phyloP scores from a whole-genome alignment of 1,140 invertebrate species.

The Orchestia grillus region DNA sequence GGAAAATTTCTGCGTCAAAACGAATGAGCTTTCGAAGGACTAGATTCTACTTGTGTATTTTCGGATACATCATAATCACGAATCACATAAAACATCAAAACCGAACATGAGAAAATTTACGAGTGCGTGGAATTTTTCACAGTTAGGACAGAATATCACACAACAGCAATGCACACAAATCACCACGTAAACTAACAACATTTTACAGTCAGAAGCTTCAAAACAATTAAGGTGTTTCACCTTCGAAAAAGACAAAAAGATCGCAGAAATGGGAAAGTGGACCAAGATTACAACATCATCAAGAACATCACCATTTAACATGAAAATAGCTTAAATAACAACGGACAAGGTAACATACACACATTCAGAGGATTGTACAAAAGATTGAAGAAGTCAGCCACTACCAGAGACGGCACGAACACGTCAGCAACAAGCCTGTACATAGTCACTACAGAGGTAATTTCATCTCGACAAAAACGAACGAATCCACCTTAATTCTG shows the following conservation, averaged over 20 bases:
- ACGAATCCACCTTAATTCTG: not conserved
- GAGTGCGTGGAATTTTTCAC: not conserved
- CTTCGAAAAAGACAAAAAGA: not conserved
- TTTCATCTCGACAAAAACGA: not conserved
- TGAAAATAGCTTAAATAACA: not conserved
- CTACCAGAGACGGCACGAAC: not conserved
- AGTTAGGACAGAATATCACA: not conserved
- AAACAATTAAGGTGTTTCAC: not conserved
- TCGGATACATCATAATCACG: not conserved
- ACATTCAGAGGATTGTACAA: not conserved
- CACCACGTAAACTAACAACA: not conserved
- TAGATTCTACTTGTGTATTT: not conserved
- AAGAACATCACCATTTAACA: not conserved
- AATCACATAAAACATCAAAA: not conserved
- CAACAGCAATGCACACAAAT: not conserved
- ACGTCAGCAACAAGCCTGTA: not conserved
- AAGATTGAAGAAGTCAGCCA: not conserved
- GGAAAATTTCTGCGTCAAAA: not conserved
- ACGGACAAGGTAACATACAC: not conserved
- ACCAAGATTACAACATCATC: too few relatives aligned
- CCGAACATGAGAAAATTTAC: not conserved
- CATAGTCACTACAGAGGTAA: not conserved
- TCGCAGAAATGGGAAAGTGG: not conserved
- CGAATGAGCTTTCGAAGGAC: not conserved
- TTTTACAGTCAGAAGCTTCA: not conserved